Conservation (phyloP, 2,888 invertebrate genomes). For the Drosophila kokeensis region DNA sequence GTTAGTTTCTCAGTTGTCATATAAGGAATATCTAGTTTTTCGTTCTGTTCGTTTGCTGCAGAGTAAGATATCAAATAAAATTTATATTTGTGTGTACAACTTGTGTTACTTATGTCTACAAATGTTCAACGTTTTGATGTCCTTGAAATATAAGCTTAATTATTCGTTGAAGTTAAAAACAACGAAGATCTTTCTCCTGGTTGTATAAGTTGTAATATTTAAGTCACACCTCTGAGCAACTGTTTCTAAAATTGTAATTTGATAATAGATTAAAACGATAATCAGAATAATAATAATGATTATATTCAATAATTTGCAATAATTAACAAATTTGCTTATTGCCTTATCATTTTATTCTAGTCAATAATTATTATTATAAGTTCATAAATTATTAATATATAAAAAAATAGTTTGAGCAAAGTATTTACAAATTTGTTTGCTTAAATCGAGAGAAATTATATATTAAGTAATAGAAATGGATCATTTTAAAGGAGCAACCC, state of each 20-base stretch:
- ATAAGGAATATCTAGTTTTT: not conserved
- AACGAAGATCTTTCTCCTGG: no score
- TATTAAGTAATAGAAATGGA: not conserved
- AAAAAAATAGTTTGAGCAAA: not conserved
- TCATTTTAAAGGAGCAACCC: not conserved
- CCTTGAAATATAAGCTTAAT: not conserved
- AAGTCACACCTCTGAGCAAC: no score
- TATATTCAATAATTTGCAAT: not conserved
- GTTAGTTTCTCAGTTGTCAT: conserved; percentile 5
- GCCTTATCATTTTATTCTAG: not conserved
- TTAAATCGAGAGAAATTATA: not conserved
- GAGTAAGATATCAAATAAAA: not conserved
- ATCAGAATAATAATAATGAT: no score
- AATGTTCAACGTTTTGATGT: not conserved
- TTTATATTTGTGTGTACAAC: not conserved
- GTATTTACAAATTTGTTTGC: not conserved
- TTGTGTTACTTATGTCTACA: not conserved
- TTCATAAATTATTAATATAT: not conserved
- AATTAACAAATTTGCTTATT: not conserved
- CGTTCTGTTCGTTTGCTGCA: not conserved
- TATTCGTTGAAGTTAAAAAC: no score
- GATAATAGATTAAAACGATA: no score
- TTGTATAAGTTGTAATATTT: no score
- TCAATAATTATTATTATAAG: not conserved
- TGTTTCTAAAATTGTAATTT: no score